Evolutionary conservation across 2,888 invertebrate species (phyloP).

Genomic region (Ectropis crepuscularia): DNA sequence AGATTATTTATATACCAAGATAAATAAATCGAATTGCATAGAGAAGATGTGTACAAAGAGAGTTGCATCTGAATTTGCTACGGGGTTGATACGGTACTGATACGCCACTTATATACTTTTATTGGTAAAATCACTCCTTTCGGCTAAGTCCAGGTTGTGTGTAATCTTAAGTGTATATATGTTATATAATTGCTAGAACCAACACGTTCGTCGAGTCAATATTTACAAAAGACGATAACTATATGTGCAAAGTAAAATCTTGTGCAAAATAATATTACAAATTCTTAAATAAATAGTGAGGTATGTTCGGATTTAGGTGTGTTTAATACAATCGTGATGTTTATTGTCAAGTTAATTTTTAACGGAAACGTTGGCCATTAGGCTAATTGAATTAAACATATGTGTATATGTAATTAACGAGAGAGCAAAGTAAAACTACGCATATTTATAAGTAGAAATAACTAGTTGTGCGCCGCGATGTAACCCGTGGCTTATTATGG

Average conservation of each 20-base stretch:
- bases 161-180: conserved; percentile 13
- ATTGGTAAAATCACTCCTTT: no score
- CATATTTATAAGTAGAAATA: neutral
- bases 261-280: conserved; percentile 24
- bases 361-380: neutral
- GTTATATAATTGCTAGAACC: conserved; percentile 24
- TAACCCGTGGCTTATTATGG: no score
- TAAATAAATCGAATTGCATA: no score
- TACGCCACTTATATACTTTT: no score
- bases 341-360: conserved; percentile 3
- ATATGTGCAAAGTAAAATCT: conserved; percentile 24
- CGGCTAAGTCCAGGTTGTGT: neutral
- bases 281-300: conserved; percentile 17
- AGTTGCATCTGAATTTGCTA: no score
- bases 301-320: conserved; percentile 4
- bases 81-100: no score
- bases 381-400: conserved; percentile 8
- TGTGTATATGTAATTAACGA: conserved; percentile 4
- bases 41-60: no score
- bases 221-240: conserved; percentile 35
- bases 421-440: neutral
- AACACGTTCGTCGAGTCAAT: conserved; percentile 26
- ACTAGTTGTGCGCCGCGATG: neutral
- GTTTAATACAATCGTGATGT: conserved; percentile 10
- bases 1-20: no score